Percentiles rank a stretch among this genome's conserved stretches.
Conservation (phyloP, 2,888 invertebrate species). For the Yponomeuta sedellus region DNA sequence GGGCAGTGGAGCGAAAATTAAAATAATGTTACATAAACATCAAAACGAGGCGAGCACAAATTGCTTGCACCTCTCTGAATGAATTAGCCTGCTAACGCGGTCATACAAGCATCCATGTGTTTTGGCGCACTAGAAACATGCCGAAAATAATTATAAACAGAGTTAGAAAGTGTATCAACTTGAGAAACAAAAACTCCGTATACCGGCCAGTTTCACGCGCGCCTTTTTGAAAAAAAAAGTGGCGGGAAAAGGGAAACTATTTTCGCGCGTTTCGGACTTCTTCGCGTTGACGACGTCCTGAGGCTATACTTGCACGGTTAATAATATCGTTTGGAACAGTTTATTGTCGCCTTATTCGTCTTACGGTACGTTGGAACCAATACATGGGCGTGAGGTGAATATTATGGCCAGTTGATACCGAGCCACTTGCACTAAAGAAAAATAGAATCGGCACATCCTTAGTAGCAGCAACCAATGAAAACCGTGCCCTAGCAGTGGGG, state of each 20-base stretch:
- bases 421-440: neutral
- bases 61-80: conserved; percentile 51
- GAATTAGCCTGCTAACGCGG: conserved; percentile 29
- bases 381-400: conserved; percentile 67
- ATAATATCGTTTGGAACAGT: conserved; percentile 49
- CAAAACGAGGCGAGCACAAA: conserved; percentile 51
- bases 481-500: too few relatives aligned
- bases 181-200: neutral
- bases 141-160: conserved; percentile 4
- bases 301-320: conserved; percentile 47
- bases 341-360: conserved; percentile 63
- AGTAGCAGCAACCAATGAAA: conserved; percentile 27
- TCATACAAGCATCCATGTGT: conserved; percentile 17
- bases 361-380: conserved; percentile 74
- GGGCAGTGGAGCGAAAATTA: conserved; percentile 32
- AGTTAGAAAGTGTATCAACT: conserved; percentile 37
- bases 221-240: neutral
- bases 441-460: conserved; percentile 7
- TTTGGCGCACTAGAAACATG: neutral
- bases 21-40: conserved; percentile 55
- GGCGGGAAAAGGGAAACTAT: conserved; percentile 4
- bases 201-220: neutral
- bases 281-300: conserved; percentile 47
- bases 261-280: conserved; percentile 14
- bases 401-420: conserved; percentile 44